These are phyloP conservation scores for Clusia tigrina DNA, from an alignment of 2,888 invertebrate genomes.

Conservation along the genomic window DNA sequence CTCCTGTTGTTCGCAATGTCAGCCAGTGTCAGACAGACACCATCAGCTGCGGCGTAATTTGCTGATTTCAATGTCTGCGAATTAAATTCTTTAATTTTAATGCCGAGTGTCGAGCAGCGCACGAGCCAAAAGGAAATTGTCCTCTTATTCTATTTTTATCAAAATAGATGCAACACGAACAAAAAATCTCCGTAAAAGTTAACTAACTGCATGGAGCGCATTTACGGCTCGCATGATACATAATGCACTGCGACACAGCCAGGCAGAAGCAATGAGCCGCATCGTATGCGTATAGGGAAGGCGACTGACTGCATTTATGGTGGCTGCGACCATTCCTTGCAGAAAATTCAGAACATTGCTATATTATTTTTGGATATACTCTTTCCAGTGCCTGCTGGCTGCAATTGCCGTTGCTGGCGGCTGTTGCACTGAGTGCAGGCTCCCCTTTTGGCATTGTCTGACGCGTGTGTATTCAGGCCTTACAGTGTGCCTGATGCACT, in stretches of 20 bases:
- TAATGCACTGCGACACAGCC: background rate
- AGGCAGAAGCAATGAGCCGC: too few relatives aligned
- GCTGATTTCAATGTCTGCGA: slow-evolving; percentile 27
- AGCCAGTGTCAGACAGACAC: slow-evolving; percentile 28
- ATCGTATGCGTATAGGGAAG: too few relatives aligned
- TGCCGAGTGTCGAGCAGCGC: slow-evolving; percentile 2
- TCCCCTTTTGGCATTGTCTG: background rate
- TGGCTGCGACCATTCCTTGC: background rate
- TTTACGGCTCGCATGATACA: background rate
- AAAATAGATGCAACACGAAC: background rate
- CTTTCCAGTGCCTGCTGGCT: slow-evolving; percentile 3
- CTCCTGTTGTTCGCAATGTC: slow-evolving; percentile 26
- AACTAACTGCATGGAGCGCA: background rate
- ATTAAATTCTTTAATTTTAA: slow-evolving; percentile 24
- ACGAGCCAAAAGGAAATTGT: slow-evolving; percentile 16
- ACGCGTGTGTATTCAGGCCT: too few relatives aligned
- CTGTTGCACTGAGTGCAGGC: background rate
- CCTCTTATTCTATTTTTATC: background rate
- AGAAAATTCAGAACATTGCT: background rate
- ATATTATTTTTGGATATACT: slow-evolving; percentile 24
- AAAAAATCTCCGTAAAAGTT: background rate
- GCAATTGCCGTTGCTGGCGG: background rate
- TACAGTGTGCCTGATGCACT: too few relatives aligned
- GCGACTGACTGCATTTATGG: too few relatives aligned
- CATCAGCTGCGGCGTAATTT: slow-evolving; percentile 22